These are phyloP conservation scores for Alectura lathami DNA, from an alignment of 2,113 vertebrate genomes.

Conservation along the genomic window DNA sequence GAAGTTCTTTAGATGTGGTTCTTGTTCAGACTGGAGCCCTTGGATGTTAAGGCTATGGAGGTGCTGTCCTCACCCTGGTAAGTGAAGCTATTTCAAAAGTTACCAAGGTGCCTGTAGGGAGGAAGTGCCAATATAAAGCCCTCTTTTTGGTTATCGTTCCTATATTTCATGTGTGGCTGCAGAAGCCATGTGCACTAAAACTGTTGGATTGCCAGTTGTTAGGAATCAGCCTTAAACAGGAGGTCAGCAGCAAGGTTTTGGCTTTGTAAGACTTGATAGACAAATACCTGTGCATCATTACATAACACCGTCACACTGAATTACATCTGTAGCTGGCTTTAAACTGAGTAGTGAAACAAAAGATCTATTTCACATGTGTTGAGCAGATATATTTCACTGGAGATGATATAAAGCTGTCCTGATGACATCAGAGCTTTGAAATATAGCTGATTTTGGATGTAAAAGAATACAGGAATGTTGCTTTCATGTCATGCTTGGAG, in stretches of 20 bases:
- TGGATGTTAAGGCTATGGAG: not conserved
- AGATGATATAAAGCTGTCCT: slow-evolving; percentile 28
- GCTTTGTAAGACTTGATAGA: not conserved
- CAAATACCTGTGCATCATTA: not conserved
- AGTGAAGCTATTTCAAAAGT: not conserved
- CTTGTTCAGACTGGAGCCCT: not conserved
- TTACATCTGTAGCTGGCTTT: not conserved
- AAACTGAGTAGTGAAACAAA: not conserved
- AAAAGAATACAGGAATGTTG: slow-evolving; percentile 7
- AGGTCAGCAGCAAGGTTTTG: not conserved
- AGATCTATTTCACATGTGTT: slow-evolving; percentile 41
- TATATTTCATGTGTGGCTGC: not conserved
- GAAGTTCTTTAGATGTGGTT: not conserved
- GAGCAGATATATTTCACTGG: slow-evolving; percentile 39
- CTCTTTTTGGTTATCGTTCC: not conserved
- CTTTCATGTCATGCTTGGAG: slow-evolving; percentile 24
- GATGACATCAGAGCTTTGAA: slow-evolving; percentile 49
- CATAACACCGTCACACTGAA: not conserved
- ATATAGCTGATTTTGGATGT: slow-evolving; percentile 35
- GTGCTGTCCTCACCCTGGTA: not conserved
- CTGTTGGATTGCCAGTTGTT: not conserved
- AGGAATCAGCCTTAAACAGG: not conserved
- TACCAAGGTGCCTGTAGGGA: not conserved
- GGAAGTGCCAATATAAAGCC: not conserved
- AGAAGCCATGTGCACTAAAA: not conserved